Evolutionary conservation across 2,888 invertebrate genomes (phyloP).

Genomic region (Caenorhabditis becei): DNA sequence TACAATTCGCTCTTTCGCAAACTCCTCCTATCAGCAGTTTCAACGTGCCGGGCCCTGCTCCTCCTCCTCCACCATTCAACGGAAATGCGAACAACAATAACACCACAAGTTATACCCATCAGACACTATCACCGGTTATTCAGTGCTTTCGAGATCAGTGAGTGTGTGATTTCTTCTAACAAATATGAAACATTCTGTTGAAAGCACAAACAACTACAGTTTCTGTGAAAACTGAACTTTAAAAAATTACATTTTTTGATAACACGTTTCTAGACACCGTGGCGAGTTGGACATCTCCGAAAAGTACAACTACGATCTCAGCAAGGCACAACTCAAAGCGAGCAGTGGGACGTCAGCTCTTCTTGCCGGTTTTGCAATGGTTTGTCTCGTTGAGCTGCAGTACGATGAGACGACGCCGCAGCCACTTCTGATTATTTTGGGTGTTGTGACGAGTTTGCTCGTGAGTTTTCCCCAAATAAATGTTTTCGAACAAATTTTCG

Average conservation of each 20-base stretch:
- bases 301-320: conserved; percentile 86
- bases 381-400: conserved; percentile 93
- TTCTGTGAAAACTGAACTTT: no score
- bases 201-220: no score
- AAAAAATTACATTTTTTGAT: no score
- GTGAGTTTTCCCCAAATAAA: no score
- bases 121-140: conserved; percentile 57
- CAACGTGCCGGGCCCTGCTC: not conserved
- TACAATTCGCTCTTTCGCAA: conserved; percentile 63
- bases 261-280: conserved; percentile 78
- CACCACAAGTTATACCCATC: conserved; percentile 18
- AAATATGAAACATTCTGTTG: no score
- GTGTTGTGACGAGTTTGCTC: conserved; percentile 85
- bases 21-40: conserved; percentile 47
- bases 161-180: no score
- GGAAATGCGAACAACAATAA: conserved; percentile 2
- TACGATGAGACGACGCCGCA: conserved; percentile 87
- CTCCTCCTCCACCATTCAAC: not conserved
- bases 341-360: conserved; percentile 94
- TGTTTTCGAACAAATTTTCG: no score
- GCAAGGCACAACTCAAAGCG: conserved; percentile 94
- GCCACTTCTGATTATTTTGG: conserved; percentile 89
- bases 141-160: conserved; percentile 52
- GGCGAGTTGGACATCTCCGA: conserved; percentile 80
- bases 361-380: conserved; percentile 83